Evolutionary conservation across 1,140 invertebrate species (phyloP), one percentile per base, ranked within the genome.

Genomic region (Calycopis cecrops): DNA sequence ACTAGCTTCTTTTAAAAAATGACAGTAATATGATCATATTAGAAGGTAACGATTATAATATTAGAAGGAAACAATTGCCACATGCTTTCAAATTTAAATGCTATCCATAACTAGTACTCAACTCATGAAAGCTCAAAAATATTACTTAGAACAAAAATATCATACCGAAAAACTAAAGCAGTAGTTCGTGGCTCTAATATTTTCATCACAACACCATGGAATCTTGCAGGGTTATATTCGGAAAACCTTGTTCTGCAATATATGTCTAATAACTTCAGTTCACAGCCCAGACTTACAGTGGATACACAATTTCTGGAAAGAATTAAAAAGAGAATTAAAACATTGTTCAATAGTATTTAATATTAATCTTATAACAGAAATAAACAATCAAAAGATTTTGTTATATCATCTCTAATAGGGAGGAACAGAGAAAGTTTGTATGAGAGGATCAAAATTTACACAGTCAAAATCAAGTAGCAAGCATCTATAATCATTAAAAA

Each of bases 171-270:
- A 48, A 99, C 98, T 1, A 99, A 88, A 10, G 99, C 98, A 7
- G 99, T 99, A 14, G 98, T 97, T 76, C 97, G 89, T 0, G 99
- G 99, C 67, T 98, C 97, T 65, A 98, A 88, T 76, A 99, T 98
- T 73, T 98, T 91, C 98, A 99, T 99, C 11, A 99, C 96, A 3
- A 99, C 93, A 35, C 98, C 99, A 77, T 97, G 96, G 90, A 99
- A 99, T 73, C 98, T 92, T 50, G 96, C 94, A 28, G 98, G 99
- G 88, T 99, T 99, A 70, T 99, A 99, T 87, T 99, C 99, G 0
- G 98, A 98, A 90, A 99, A 99, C 75, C 99, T 91, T 8, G 98
- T 99, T 67, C 97, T 93, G 28, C 97, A 93, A 63, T 99, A 99
- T 60, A 99, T 99, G 60, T 95, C 93, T 73, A 94, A 92, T 16